Evolutionary conservation across 2,888 invertebrate species (phyloP).

Genomic region (Rhorus exstirpatorius): DNA sequence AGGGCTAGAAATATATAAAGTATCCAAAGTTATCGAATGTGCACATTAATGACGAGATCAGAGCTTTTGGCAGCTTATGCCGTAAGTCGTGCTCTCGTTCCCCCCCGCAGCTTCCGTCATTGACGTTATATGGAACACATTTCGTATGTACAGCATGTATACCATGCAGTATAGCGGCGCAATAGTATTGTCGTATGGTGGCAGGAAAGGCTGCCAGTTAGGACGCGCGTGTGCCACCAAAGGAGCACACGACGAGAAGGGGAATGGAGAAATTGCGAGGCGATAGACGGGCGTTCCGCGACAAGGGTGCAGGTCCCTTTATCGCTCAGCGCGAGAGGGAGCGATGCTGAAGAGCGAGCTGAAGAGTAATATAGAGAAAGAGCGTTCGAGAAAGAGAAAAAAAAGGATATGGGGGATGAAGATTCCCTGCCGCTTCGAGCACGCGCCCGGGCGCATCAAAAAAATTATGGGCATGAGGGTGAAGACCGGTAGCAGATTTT

Average conservation of each 20-base stretch:
- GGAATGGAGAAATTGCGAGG: slow-evolving; percentile 67
- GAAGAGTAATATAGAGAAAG: slow-evolving; percentile 9
- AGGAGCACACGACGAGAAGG: slow-evolving; percentile 35
- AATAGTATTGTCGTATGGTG: slow-evolving; percentile 41
- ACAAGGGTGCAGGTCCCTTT: slow-evolving; percentile 55
- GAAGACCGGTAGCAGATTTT: slow-evolving; percentile 72
- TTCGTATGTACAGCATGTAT: slow-evolving; percentile 10
- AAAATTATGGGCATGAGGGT: slow-evolving; percentile 67
- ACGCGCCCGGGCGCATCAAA: slow-evolving; percentile 50
- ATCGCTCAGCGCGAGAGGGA: slow-evolving; percentile 25
- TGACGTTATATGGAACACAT: slow-evolving; percentile 19
- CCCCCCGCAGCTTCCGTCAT: slow-evolving; percentile 4
- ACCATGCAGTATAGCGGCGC: not conserved
- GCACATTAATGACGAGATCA: not conserved
- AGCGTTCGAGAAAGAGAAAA: slow-evolving; percentile 21
- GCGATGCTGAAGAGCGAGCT: slow-evolving; percentile 16
- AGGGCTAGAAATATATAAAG: not conserved
- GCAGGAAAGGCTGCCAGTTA: slow-evolving; percentile 40
- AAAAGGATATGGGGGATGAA: slow-evolving; percentile 21
- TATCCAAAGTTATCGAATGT: slow-evolving; percentile 2
- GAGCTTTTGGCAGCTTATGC: slow-evolving; percentile 14
- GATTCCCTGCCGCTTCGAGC: slow-evolving; percentile 62
- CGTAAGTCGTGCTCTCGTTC: slow-evolving; percentile 45
- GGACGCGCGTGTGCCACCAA: slow-evolving; percentile 34
- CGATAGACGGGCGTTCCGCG: slow-evolving; percentile 44